Base-by-base conservation (phyloP, 2,888 invertebrate genomes). In the Cataglyphis cursor region DNA sequence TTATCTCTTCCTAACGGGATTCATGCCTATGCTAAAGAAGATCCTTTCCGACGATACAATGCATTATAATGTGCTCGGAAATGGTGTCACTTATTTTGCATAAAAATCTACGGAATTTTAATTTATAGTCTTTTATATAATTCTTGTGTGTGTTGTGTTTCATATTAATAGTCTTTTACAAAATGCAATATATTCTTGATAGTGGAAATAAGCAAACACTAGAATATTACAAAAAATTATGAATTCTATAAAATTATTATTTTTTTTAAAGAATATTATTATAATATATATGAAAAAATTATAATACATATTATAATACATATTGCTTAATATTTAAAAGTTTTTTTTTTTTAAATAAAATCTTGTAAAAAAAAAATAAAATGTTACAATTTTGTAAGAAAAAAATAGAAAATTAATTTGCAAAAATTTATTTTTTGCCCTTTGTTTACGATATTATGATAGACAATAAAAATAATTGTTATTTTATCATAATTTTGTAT, bases 1-100 rank as follows among this genome's bases (percentile, higher is more conserved):
- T 74, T 35, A 15, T 59, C 24, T 73, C 15, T 54, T 70, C 12
- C 28, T 73, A 73, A 41, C n/a, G 18, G 3, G 24, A 72, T 57
- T 73, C 38, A n/a, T 38, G 15, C 24, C 9, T 48, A 10, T n/a
- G 5, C 15, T 28, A 44, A 61, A 74, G 41, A 61, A 31, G 44
- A 28, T 28, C 4, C 4, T 61, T 61, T 44, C 24, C 41, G 21
- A 15, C 15, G 9, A 61, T 41, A 41, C 24, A 18, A 59, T 57
- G 24, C 59, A 41, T 0, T 12, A 28, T n/a, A 3, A 28, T 38
- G 12, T 59, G 24, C 10, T 12, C 10, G 0, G 38, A 70, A 70
- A 70, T 41, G 28, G 2, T 54, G 41, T 73, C 38, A 28, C 6
- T 5, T n/a, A 41, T 38, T 59, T 73, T 15, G 28, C 73, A 28